Base-by-base conservation (phyloP, 1,140 invertebrate species). In the Archivesica marissinica region DNA sequence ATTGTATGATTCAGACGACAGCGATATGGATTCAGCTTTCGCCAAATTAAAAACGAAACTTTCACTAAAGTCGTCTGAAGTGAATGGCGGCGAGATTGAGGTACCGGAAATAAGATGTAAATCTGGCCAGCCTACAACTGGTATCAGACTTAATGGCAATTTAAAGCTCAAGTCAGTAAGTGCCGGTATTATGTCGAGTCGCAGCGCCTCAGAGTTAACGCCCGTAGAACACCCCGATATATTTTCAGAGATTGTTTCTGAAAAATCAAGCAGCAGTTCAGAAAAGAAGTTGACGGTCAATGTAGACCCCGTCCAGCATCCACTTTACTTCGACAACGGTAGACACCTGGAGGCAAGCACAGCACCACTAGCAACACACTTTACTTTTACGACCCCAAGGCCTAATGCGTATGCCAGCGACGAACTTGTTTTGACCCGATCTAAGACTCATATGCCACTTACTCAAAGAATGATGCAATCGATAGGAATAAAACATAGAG, bases 1-100 rank as follows among this genome's bases (percentile, higher is more conserved):
- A 0, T 30, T 28, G 0, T 47, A 17, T 28, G 68, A 72, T 30
- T 72, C 68, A 6, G 68, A 72, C n/a, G 68, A 72, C 23, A 72
- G 68, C 50, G 68, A 72, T 9, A 47, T 47, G 4, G 44, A 33
- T 50, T 20, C 68, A 3, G 13, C 20, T 50, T 72, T 72, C 23
- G 41, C 39, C 1, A 72, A 70, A 44, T 23, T 70, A 7, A 70
- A 70, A 70, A 28, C 25, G 33, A 59, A 59, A 28, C 1, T 17
- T 28, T 6, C 54, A 2, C 13, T 28, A 4, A 59, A 59, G 25
- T 28, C 54, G 54, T 59, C 23, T 6, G 54, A 28, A 9, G 13
- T 59, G 23, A 59, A 59, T 28, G 9, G 9, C 25, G 23, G 6
- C 9, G 54, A 59, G 25, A 3, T 9, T 59, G 54, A 59, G 9